phyloP scores from a whole-genome alignment of 2,888 invertebrate species.

The Hirtodrosophila histrioides region DNA sequence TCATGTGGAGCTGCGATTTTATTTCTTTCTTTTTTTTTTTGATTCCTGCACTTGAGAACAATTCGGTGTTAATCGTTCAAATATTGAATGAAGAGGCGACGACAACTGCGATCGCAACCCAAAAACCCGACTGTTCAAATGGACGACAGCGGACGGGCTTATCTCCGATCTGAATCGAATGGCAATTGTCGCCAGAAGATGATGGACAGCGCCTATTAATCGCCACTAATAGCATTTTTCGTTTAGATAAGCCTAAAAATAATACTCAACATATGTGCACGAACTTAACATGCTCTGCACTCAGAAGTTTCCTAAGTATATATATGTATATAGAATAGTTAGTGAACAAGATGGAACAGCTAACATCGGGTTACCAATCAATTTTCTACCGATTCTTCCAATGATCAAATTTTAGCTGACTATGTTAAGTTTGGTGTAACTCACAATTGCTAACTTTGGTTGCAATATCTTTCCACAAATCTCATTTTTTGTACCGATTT shows the following conservation, averaged over 20 bases:
- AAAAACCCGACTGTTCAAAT: constrained; percentile 5
- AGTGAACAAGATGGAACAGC: too few relatives aligned
- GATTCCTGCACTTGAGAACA: constrained; percentile 47
- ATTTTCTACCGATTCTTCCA: too few relatives aligned
- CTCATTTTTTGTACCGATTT: too few relatives aligned
- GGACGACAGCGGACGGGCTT: constrained; percentile 38
- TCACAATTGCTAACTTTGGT: too few relatives aligned
- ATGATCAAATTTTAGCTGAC: too few relatives aligned
- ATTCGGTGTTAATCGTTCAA: constrained; percentile 58
- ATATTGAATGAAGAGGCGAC: constrained; percentile 57
- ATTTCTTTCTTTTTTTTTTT: constrained; percentile 8
- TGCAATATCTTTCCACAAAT: too few relatives aligned
- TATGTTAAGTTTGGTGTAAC: too few relatives aligned
- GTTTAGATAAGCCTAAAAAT: constrained; percentile 61
- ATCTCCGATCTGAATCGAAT: constrained; percentile 61
- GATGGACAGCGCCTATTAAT: constrained; percentile 81
- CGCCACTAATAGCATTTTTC: constrained; percentile 77
- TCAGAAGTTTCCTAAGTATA: too few relatives aligned
- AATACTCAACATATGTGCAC: background rate
- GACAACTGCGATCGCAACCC: constrained; percentile 16
- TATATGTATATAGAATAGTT: too few relatives aligned
- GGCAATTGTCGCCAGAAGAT: constrained; percentile 71
- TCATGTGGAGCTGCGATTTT: background rate
- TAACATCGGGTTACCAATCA: too few relatives aligned
- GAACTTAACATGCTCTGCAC: constrained; percentile 36